Percentiles rank a stretch among this genome's conserved stretches.
These are phyloP conservation scores for Probosciger aterrimus DNA, from an alignment of 2,113 vertebrate genomes.

Conservation along the genomic window DNA sequence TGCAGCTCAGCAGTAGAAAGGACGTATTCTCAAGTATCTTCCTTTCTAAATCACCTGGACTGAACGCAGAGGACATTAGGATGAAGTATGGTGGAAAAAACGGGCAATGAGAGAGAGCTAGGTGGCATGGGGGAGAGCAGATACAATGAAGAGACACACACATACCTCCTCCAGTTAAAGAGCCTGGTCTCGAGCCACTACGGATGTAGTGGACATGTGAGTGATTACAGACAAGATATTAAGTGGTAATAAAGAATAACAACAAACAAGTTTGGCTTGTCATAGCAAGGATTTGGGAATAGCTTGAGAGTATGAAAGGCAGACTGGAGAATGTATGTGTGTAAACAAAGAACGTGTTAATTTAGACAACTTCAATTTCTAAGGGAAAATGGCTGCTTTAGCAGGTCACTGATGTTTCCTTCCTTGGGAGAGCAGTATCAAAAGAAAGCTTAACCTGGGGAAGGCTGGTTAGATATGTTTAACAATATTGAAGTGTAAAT, in stretches of 20 bases:
- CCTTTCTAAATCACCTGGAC: neutral
- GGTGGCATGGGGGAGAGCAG: neutral
- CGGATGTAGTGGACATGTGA: fast-evolving
- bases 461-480: neutral
- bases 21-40: neutral
- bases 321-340: neutral
- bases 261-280: neutral
- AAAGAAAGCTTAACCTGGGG: neutral
- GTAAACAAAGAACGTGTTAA: neutral
- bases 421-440: neutral
- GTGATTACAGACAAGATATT: neutral
- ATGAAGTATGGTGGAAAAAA: neutral
- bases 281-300: neutral
- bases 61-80: neutral
- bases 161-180: neutral
- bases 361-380: neutral
- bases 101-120: fast-evolving
- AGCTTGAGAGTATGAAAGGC: neutral
- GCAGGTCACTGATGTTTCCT: neutral
- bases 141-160: neutral
- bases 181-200: neutral
- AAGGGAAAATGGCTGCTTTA: neutral
- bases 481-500: neutral
- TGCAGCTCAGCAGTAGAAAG: neutral
- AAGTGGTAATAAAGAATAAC: neutral